phyloP scores from a whole-genome alignment of 2,888 invertebrate species.

The Branchipolynoe longqiensis region DNA sequence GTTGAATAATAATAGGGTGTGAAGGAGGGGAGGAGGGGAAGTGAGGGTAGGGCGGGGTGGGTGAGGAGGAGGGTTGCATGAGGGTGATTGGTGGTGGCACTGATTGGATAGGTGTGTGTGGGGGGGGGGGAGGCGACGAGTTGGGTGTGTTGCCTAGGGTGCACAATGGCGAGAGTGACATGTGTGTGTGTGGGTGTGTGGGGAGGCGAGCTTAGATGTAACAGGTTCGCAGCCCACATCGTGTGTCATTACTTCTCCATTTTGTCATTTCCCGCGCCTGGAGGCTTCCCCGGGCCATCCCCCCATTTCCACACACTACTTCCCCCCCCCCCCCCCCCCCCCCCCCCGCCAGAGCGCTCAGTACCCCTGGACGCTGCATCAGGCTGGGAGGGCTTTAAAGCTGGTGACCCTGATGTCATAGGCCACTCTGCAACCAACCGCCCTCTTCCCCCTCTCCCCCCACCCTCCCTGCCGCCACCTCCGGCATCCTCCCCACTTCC shows the following conservation, averaged over 20 bases:
- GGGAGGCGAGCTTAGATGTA: background rate
- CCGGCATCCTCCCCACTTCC: background rate
- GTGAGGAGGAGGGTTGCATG: background rate
- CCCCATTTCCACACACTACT: background rate
- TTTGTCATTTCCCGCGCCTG: slow-evolving; percentile 47
- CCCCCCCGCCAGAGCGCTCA: background rate
- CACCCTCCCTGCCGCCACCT: background rate
- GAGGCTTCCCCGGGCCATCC: background rate
- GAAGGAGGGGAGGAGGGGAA: background rate
- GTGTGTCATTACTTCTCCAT: slow-evolving; percentile 44
- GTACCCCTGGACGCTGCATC: background rate
- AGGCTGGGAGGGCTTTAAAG: background rate
- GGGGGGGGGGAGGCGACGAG: background rate
- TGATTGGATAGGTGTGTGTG: slow-evolving; percentile 12
- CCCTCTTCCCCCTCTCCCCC: background rate
- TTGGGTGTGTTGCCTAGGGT: slow-evolving; percentile 2
- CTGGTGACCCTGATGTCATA: background rate
- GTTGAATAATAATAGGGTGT: too few relatives aligned
- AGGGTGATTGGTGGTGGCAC: background rate
- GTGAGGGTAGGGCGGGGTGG: background rate
- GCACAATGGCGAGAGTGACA: background rate
- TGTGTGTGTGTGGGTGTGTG: background rate
- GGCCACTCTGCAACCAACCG: background rate
- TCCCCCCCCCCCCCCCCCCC: background rate
- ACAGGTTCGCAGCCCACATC: slow-evolving; percentile 8